These are phyloP conservation scores for Drosophila bunnanda DNA, from an alignment of 2,888 invertebrate genomes.

Conservation along the genomic window DNA sequence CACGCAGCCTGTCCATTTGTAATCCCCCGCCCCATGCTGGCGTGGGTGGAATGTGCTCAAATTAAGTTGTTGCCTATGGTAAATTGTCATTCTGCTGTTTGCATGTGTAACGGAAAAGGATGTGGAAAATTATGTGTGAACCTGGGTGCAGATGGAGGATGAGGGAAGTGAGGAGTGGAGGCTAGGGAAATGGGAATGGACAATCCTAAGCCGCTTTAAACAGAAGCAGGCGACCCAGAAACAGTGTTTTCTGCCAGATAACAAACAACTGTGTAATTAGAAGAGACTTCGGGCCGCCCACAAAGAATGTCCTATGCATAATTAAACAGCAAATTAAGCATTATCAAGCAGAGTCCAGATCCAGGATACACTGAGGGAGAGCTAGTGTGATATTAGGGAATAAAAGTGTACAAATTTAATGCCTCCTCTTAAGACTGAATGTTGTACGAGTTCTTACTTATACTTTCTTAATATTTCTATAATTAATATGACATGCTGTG, in stretches of 20 bases:
- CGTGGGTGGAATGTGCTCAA: slow-evolving; percentile 53
- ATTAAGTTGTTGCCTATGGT: slow-evolving; percentile 65
- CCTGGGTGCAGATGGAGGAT: slow-evolving; percentile 1
- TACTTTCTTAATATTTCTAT: not conserved
- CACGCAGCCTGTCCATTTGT: slow-evolving; percentile 66
- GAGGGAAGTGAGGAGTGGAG: no score
- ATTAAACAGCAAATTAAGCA: slow-evolving; percentile 73
- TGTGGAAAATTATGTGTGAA: slow-evolving; percentile 45
- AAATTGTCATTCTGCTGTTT: slow-evolving; percentile 61
- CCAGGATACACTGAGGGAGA: slow-evolving; percentile 11
- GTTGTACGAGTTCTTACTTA: not conserved
- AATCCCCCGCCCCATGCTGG: slow-evolving; percentile 34
- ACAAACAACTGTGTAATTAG: slow-evolving; percentile 67
- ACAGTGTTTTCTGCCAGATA: slow-evolving; percentile 51
- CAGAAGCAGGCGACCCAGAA: slow-evolving; percentile 16
- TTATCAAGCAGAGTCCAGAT: slow-evolving; percentile 55
- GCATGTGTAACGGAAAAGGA: slow-evolving; percentile 24
- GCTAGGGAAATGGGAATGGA: not conserved
- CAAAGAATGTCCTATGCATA: slow-evolving; percentile 65
- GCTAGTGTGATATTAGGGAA: not conserved
- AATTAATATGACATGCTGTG: fast-evolving
- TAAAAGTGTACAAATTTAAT: not conserved
- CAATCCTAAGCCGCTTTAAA: slow-evolving; percentile 57
- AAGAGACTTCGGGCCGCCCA: slow-evolving; percentile 24
- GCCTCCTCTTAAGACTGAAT: not conserved